Base-by-base conservation (phyloP, 2,888 invertebrate species). In the Cheilosia pagana region DNA sequence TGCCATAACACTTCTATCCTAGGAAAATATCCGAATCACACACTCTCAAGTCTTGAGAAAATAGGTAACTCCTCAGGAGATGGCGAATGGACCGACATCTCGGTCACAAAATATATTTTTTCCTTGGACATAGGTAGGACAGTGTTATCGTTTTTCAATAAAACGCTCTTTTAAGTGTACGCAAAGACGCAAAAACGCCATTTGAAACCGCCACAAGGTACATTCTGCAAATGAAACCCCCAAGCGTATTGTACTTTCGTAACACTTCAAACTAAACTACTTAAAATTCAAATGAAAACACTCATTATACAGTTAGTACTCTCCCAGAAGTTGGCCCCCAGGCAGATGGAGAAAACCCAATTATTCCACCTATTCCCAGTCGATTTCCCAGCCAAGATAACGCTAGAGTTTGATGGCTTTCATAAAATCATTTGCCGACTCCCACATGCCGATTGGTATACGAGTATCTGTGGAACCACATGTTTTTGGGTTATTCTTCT, bases 281-380 rank as follows among this genome's bases (percentile, higher is more conserved):
- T 77, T 68, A 70, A 55, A 53, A 77, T 77, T 77, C 53, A 45
- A 70, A 77, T 70, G 60, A 62, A 76, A 68, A 62, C 60, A 55
- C 35, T 53, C 45, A 55, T 77, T 62, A 68, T 21, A 35, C 52
- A 62, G 25, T 19, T 45, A 52, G 68, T 25, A n/a, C 14, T 28
- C 39, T 31, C 35, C 5, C 19, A 39, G 21, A 60, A 41, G 53
- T 39, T 41, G 19, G 23, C 62, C 35, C 35, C 35, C 19, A 19
- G 19, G 68, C 52, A 25, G 7, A 62, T n/a, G n/a, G 6, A 23
- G 21, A 5, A 23, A 52, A 60, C 52, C 39, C 25, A 75, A 75
- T 59, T 76, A 60, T 52, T 59, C 41, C 28, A 43, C 25, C 55
- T 41, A 41, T 28, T 41, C 28, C 19, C 41, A 28, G 25, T 25